Evolutionary conservation across 2,113 vertebrate species (phyloP), one percentile per base, ranked within the genome.

Genomic region (Embiotoca jacksoni): DNA sequence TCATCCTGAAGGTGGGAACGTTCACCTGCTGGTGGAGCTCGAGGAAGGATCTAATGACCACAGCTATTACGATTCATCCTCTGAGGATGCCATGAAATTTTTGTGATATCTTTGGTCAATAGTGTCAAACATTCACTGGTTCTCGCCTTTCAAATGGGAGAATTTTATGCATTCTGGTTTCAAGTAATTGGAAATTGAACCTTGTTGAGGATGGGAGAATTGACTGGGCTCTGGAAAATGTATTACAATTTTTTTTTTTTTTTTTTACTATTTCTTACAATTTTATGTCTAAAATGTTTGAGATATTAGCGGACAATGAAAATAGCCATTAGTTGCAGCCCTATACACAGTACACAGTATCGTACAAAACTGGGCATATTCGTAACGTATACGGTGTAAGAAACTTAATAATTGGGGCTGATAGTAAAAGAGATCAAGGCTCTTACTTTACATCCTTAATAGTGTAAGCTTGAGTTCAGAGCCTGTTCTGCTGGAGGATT

Each of bases 401-500:
- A 60, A 52, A 72, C 14, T 1, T 56, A 44, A 80, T 35, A 5
- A 65, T 13, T 23, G 6, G 0, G 5, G 44, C 7, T 2, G n/a
- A 3, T 2, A 2, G n/a, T 57, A 33, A 75, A 81, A 69, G 9
- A 56, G 59, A 63, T 78, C 52, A 53, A 6, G n/a, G 4, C 30
- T 0, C 7, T 67, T 58, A 50, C 30, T 77, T 11, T 85, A 50
- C 59, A 14, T 11, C 16, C 54, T 16, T 33, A 73, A 47, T 61
- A 60, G 52, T 75, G 14, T 35, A 58, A 8, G 52, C 75, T 13
- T 35, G 14, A 78, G 63, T 74, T 35, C 35, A 66, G 61, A 75
- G 66, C 7, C 15, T 62, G 59, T 47, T 50, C 64, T 67, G 59
- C 60, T 39, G 15, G 16, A 80, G 62, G 41, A 80, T 86, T 81